phyloP scores from a whole-genome alignment of 1,140 invertebrate genomes.

The Polypedilum vanderplanki region DNA sequence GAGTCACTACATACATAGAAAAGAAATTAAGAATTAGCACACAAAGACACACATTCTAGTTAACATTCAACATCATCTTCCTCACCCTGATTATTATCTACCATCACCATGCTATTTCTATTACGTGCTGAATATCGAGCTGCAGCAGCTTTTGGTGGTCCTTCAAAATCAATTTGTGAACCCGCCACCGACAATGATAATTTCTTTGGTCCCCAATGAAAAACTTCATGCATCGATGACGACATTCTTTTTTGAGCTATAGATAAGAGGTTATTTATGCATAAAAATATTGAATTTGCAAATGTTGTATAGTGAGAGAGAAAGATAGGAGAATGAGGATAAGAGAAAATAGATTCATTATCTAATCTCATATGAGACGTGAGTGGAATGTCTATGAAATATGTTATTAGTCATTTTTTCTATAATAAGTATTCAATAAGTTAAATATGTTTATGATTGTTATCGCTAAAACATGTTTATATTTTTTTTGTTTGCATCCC shows the following conservation, averaged over 20 bases:
- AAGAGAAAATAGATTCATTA: not conserved
- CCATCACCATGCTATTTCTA: conserved; percentile 28
- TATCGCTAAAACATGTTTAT: too few species aligned
- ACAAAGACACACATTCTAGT: not conserved
- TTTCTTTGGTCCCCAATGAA: conserved; percentile 56
- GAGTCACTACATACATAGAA: not conserved
- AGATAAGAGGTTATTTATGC: not conserved
- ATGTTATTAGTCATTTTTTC: too few species aligned
- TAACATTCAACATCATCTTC: conserved; percentile 9
- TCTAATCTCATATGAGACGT: too few species aligned
- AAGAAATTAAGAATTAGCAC: not conserved
- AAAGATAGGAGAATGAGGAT: not conserved
- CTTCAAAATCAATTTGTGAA: conserved; percentile 44
- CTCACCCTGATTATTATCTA: conserved; percentile 22
- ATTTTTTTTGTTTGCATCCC: too few species aligned
- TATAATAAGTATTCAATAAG: too few species aligned
- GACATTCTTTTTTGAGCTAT: conserved; percentile 47
- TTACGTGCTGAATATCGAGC: conserved; percentile 12
- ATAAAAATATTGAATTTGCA: not conserved
- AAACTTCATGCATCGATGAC: conserved; percentile 68
- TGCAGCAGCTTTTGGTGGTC: conserved; percentile 33
- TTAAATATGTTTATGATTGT: too few species aligned
- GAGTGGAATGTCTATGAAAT: too few species aligned
- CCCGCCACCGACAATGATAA: conserved; percentile 42
- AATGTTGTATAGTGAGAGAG: not conserved